These are phyloP conservation scores for Andricus curvator DNA, from an alignment of 2,888 invertebrate species.

Conservation along the genomic window DNA sequence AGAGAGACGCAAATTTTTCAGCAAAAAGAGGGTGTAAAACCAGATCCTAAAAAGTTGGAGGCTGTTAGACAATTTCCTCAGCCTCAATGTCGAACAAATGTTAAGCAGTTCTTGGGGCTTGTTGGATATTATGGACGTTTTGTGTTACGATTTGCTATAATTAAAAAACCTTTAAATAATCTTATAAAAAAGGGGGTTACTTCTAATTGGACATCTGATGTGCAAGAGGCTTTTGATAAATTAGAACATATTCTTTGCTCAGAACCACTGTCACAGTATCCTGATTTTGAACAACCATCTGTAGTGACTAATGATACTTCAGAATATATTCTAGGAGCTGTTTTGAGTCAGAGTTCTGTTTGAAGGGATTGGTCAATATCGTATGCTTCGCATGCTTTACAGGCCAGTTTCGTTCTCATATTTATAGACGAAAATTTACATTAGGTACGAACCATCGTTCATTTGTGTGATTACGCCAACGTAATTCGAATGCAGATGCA, in stretches of 20 bases:
- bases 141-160: constrained; percentile 39
- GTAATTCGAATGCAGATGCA: not conserved
- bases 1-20: too few species aligned
- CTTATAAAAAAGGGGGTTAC: constrained; percentile 53
- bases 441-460: not conserved
- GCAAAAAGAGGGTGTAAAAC: not conserved
- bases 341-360: not conserved
- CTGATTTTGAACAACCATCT: not conserved
- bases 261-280: constrained; percentile 15
- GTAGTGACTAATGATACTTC: not conserved
- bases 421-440: not conserved
- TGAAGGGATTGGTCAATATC: not conserved
- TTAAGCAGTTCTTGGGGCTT: not conserved
- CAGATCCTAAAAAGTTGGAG: not conserved
- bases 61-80: not conserved
- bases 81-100: not conserved
- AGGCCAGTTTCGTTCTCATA: not conserved
- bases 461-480: not conserved
- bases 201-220: constrained; percentile 53
- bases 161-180: constrained; percentile 61
- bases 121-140: too few species aligned
- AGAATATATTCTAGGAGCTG: not conserved
- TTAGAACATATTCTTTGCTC: constrained; percentile 32
- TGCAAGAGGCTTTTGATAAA: constrained; percentile 24
- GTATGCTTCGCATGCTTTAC: not conserved